Evolutionary conservation across 2,113 vertebrate species (phyloP).

Genomic region (Clarias magur): DNA sequence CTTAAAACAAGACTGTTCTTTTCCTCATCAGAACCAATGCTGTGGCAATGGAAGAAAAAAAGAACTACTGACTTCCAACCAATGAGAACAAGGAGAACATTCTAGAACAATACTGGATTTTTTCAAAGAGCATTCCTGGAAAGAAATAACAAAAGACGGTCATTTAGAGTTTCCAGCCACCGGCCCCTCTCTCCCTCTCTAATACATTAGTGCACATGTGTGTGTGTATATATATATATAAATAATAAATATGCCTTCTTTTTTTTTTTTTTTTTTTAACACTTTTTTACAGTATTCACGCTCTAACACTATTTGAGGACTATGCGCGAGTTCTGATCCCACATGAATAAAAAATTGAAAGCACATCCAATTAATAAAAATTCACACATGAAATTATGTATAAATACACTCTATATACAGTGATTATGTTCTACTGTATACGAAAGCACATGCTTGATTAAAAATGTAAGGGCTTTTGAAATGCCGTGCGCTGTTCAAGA

Average conservation of each 20-base stretch:
- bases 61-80: background rate
- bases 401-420: background rate
- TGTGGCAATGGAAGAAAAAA: background rate
- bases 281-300: too few relatives aligned
- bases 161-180: too few relatives aligned
- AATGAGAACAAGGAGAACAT: too few relatives aligned
- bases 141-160: too few relatives aligned
- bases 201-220: too few relatives aligned
- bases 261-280: too few relatives aligned
- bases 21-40: background rate
- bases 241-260: too few relatives aligned
- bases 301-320: background rate
- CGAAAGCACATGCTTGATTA: background rate
- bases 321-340: slow-evolving; percentile 7
- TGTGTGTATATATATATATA: too few relatives aligned
- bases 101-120: too few relatives aligned
- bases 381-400: background rate
- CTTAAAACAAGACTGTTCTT: background rate
- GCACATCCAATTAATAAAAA: background rate
- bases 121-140: too few relatives aligned
- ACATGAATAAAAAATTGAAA: background rate
- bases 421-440: background rate
- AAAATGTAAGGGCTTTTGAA: background rate
- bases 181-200: too few relatives aligned
- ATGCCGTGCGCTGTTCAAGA: background rate